Base-by-base conservation (phyloP, 2,797 vertebrate genomes). In the Eidolon dupreanum region DNA sequence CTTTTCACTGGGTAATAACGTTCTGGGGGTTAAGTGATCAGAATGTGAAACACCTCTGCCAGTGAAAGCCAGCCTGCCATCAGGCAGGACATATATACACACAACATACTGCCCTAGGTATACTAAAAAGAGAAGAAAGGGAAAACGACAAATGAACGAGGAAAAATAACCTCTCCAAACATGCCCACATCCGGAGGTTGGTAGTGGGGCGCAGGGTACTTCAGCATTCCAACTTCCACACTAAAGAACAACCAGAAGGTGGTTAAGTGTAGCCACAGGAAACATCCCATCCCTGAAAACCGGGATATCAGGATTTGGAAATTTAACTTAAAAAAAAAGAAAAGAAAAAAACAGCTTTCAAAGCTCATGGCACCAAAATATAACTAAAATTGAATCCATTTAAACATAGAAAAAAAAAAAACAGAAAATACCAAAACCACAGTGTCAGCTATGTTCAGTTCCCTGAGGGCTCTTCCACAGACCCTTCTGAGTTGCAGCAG, bases 211-310 rank as follows among this genome's bases (percentile, higher is more conserved):
- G 36, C 53, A 70, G 77, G 88, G 95, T 71, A 13, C 97, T 97
- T 75, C 97, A 94, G 68, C 86, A 90, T 38, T 61, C 74, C 75
- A 2, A 38, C 0, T 70, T 86, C 5, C 31, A 55, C 79, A 55
- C 78, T 57, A 59, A 91, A 78, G 41, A 97, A 92, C 90, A 78
- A 93, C 95, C 83, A 96, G 65, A 82, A 61, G 82, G 81, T 51
- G 53, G 88, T 79, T 88, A 97, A 97, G 84, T 75, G 78, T 36
- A 88, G 74, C 88, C 88, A 82, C 85, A 28, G 66, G 19, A 94
- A 97, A 95, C 83, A 74, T 51, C 88, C 93, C 79, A 81, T 59
- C 70, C 43, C 88, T 49, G 83, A 65, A 88, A 93, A 90, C 83
- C 61, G 46, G 87, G 81, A 74, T 85, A 86, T 88, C 51, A 55